Evolutionary conservation across 2,888 invertebrate species (phyloP), one percentile per base, ranked within the genome.

Genomic region (Deladenus siricidicola): DNA sequence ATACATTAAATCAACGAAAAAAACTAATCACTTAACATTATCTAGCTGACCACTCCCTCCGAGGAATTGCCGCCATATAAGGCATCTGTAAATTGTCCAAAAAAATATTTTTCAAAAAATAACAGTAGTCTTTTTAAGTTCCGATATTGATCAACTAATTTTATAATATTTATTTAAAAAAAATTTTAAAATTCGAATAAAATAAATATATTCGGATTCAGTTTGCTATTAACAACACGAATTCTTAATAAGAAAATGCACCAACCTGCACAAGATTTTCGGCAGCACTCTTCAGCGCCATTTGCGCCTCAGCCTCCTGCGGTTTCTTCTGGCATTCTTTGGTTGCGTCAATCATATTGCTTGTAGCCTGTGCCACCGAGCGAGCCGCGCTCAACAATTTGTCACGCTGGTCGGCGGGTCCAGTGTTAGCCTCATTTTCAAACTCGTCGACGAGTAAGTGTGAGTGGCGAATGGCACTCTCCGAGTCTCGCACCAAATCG

Each of bases 321-420:
- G 72, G 70, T 8, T 63, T 56, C 44, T 45, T 57, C 52, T 71
- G 62, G 80, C 93, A 93, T 56, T 89, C 87, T 80, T 82, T 74
- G 19, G 79, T 75, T 10, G 78, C 75, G 8, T 96, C 94, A 26
- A 96, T 94, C 87, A 98, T 88, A 70, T 88, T 85, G 0, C 93
- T 89, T 0, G 98, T 98, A 1, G 96, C 96, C 80, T 96, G 94
- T 0, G 96, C 96, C 17, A 85, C 80, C 43, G 89, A 85, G 79
- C 93, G 93, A 19, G 98, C 98, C 0, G 98, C 98, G 0, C 90
- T 90, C 49, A 98, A 81, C 55, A 98, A 82, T 60, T 89, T 85
- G 67, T 89, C 86, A 75, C 93, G 92, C n/a, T 88, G 84, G 57
- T 91, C 91, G 0, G 53, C 58, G 17, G 60, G 58, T 28, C 53